Base-by-base conservation (phyloP, 2,113 vertebrate species). In the Hippotragus niger region DNA sequence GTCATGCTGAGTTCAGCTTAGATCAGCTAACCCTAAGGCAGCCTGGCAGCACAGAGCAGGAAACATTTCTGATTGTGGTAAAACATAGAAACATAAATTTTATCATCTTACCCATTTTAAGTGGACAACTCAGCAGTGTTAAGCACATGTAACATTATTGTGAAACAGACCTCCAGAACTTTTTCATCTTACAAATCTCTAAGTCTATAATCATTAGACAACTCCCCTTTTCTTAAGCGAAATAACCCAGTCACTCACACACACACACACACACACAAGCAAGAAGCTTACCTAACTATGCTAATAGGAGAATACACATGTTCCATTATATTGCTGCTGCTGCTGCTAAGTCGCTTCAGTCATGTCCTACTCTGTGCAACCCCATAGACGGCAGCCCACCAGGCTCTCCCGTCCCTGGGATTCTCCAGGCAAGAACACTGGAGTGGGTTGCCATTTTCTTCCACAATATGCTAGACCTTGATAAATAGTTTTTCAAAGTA, bases 291-390 rank as follows among this genome's bases (percentile, higher is more conserved):
- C n/a, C 47, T 88, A 23, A 5, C n/a, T 71, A n/a, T 17, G 15
- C 47, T 67, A 36, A 88, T 36, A n/a, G 80, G 50, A 82, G 80
- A 82, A n/a, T 50, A 2, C 12, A n/a, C 23, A 15, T 36, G 7
- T 71, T 36, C 33, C 45, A 36, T 17, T 25, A 16, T 13, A 3
- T 29, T 87, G 27, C 27, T 60, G 57, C 57, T 55, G 19, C 57
- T 58, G 57, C 53, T 57, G 55, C 58, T 60, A 31, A 60, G 58
- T 60, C 2, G 1, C 58, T 60, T 60, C 58, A 31, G 29, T 60
- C 12, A 0, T 60, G 27, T 31, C 29, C 13, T 2, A 60, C 55
- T 60, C 58, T 14, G 2, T 60, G 58, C 2, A 0, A 31, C 27
- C 29, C 58, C 58, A 31, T 31, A 29, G 12, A 31, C 1, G 0